Percentiles rank a stretch among this genome's conserved stretches.
Evolutionary conservation across 1,140 invertebrate genomes (phyloP).

Genomic region (Anastrepha ludens): DNA sequence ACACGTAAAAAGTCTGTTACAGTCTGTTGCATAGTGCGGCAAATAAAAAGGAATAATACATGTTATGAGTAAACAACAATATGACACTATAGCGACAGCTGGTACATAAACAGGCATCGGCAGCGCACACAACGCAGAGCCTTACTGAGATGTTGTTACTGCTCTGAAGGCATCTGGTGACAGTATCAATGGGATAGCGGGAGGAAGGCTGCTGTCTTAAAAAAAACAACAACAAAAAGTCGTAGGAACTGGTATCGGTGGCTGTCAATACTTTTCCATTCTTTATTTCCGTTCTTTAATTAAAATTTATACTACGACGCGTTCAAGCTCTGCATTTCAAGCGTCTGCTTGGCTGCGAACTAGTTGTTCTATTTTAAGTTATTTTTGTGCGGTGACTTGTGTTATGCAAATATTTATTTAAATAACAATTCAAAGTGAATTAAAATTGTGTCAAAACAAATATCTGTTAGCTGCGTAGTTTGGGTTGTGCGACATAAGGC

Average conservation of each 20-base stretch:
- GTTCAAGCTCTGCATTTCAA: conserved; percentile 9
- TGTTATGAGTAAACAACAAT: conserved; percentile 35
- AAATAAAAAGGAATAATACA: not conserved
- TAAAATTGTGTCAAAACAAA: conserved; percentile 37
- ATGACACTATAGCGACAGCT: conserved; percentile 15
- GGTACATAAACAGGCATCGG: too few species aligned
- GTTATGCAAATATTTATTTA: not conserved
- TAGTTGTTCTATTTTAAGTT: not conserved
- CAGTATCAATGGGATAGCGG: not conserved
- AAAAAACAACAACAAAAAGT: too few species aligned
- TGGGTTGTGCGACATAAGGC: not conserved
- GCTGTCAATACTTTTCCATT: conserved; percentile 6
- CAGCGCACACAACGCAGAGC: not conserved
- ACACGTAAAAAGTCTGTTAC: conserved; percentile 45
- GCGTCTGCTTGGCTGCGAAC: not conserved
- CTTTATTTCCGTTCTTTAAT: conserved; percentile 46
- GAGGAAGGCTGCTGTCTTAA: too few species aligned
- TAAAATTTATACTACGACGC: conserved; percentile 48
- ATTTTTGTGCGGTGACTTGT: not conserved
- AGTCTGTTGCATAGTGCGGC: conserved; percentile 24
- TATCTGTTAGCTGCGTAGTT: conserved; percentile 2
- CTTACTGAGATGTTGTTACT: not conserved
- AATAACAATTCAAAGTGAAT: conserved; percentile 10
- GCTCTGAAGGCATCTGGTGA: not conserved
- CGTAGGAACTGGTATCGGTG: not conserved